phyloP scores from a whole-genome alignment of 2,888 invertebrate genomes.

The Lasioglossum morio region DNA sequence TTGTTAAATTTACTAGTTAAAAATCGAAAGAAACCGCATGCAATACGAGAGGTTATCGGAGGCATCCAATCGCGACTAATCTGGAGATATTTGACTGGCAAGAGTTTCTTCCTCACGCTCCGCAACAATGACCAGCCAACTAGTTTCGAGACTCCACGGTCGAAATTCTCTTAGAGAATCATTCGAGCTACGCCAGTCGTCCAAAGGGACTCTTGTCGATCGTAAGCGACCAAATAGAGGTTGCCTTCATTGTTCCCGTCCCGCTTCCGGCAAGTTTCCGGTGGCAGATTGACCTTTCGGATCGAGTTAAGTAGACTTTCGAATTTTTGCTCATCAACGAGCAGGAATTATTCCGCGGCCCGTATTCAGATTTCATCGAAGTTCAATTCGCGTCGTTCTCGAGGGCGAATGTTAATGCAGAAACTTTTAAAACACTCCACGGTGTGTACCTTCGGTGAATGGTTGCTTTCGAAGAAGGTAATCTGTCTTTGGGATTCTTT shows the following conservation, averaged over 20 bases:
- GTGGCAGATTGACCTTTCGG: constrained; percentile 61
- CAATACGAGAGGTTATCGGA: neutral
- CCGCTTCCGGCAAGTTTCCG: constrained; percentile 46
- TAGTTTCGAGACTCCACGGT: constrained; percentile 28
- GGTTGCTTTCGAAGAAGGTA: neutral
- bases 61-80: neutral
- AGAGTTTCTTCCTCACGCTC: constrained; percentile 2
- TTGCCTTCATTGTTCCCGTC: constrained; percentile 41
- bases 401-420: constrained; percentile 26
- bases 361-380: constrained; percentile 8
- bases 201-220: constrained; percentile 48
- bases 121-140: constrained; percentile 34
- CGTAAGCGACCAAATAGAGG: constrained; percentile 51
- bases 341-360: constrained; percentile 42
- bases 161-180: constrained; percentile 33
- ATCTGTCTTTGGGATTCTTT: constrained; percentile 18
- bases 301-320: constrained; percentile 64
- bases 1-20: neutral
- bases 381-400: constrained; percentile 7
- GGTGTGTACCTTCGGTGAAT: constrained; percentile 18
- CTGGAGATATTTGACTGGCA: constrained; percentile 6
- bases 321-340: constrained; percentile 49
- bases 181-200: constrained; percentile 31
- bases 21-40: neutral
- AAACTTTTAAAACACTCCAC: constrained; percentile 19